A percentile compares a stretch with the other conserved stretches of the same genome.
These are phyloP conservation scores for Sycobia sp. DNA, from an alignment of 1,140 invertebrate genomes.

Conservation along the genomic window DNA sequence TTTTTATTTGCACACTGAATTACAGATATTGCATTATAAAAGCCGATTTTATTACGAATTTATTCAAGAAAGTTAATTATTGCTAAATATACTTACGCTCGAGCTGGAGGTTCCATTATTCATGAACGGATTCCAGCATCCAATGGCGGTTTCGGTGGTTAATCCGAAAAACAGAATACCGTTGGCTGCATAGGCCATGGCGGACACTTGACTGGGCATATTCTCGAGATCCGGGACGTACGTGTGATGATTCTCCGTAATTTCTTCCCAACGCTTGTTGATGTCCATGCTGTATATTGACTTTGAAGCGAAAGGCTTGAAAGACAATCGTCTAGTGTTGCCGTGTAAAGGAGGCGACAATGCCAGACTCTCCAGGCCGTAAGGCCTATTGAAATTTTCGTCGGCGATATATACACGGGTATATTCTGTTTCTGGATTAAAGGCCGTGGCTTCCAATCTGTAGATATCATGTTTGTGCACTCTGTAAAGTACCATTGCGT, in stretches of 20 bases:
- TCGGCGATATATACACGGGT: conserved; percentile 62
- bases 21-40: too few species aligned
- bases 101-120: too few species aligned
- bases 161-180: conserved; percentile 52
- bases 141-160: conserved; percentile 46
- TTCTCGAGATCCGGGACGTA: too few species aligned
- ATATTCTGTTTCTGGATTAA: conserved; percentile 36
- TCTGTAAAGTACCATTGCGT: conserved; percentile 60
- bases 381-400: conserved; percentile 49
- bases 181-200: conserved; percentile 46
- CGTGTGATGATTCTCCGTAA: too few species aligned
- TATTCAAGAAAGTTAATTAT: too few species aligned
- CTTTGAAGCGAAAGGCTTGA: conserved; percentile 53
- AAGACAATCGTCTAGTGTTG: conserved; percentile 39
- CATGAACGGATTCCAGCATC: too few species aligned
- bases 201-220: conserved; percentile 49
- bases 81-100: not conserved
- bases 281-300: too few species aligned
- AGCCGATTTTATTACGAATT: too few species aligned
- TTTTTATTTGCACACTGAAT: too few species aligned
- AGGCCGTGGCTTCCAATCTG: not conserved
- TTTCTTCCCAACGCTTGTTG: too few species aligned
- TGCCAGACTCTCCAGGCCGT: conserved; percentile 55
- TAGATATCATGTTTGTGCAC: not conserved
- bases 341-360: conserved; percentile 44